Conservation (phyloP, 2,797 vertebrate species). For the Anguilla obscura region DNA sequence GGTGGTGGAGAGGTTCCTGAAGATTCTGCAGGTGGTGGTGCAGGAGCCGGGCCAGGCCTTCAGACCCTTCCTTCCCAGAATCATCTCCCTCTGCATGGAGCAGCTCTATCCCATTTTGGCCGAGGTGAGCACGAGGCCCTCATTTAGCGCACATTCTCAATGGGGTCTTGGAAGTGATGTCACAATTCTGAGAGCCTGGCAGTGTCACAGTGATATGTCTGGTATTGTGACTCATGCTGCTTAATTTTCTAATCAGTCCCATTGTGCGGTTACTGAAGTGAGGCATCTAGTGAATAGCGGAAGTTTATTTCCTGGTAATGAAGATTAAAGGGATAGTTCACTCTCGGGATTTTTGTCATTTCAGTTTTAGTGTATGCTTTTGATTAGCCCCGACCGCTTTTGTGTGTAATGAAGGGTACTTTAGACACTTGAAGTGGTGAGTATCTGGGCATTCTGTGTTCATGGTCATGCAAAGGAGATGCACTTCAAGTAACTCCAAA, state of each 20-base stretch:
- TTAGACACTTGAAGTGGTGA: neutral
- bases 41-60: slow-evolving; percentile 97
- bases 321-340: neutral
- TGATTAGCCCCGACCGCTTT: neutral
- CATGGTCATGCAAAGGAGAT: too few species aligned
- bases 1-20: slow-evolving; percentile 96
- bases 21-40: slow-evolving; percentile 94
- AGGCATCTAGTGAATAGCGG: neutral
- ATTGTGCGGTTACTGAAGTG: too few species aligned
- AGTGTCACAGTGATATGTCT: neutral
- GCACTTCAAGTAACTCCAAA: neutral
- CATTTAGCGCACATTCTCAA: neutral
- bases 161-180: neutral
- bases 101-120: slow-evolving; percentile 96
- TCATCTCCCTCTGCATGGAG: slow-evolving; percentile 95
- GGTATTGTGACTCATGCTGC: neutral
- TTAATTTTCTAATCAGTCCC: too few species aligned
- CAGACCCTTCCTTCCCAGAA: slow-evolving; percentile 93
- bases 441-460: too few species aligned
- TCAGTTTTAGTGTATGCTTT: neutral
- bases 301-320: neutral
- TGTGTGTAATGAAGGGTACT: neutral
- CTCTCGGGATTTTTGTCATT: neutral
- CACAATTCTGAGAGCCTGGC: neutral
- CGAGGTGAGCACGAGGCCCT: slow-evolving; percentile 74